Conservation (phyloP, 2,113 vertebrate species). For the Entelurus aequoreus region DNA sequence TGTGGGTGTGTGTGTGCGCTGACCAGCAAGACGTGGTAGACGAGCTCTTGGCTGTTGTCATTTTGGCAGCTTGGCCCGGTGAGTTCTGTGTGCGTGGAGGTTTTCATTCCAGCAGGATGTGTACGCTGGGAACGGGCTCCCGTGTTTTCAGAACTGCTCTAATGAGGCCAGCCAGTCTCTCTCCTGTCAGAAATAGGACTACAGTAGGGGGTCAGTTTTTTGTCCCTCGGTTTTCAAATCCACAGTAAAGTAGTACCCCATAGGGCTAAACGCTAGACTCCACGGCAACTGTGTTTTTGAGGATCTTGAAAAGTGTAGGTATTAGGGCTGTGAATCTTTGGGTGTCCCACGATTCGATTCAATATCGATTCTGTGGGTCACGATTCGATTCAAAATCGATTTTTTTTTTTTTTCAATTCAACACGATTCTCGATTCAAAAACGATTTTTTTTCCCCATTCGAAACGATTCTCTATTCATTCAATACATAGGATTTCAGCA, state of each 20-base stretch:
- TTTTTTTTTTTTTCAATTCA: no score
- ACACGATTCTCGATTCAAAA: no score
- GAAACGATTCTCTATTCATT: no score
- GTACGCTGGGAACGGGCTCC: conserved; percentile 66
- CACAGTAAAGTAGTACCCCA: background rate
- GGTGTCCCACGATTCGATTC: no score
- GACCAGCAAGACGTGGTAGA: conserved; percentile 53
- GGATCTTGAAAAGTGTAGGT: no score
- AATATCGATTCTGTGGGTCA: no score
- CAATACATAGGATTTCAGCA: no score
- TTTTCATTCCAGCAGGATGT: conserved; percentile 50
- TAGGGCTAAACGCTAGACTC: background rate
- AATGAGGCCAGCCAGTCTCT: conserved; percentile 73
- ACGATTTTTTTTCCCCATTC: no score
- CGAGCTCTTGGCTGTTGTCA: conserved; percentile 41
- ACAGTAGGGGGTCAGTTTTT: background rate
- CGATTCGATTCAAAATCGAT: no score
- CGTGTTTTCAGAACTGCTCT: conserved; percentile 64
- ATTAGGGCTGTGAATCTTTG: no score
- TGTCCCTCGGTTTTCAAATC: background rate
- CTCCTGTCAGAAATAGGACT: conserved; percentile 60
- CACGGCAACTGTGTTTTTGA: background rate
- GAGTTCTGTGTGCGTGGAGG: conserved; percentile 51
- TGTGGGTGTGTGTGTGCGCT: conserved; percentile 42
- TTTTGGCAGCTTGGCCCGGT: conserved; percentile 42